A percentile compares a stretch with the other conserved stretches of the same genome.
These are phyloP conservation scores for Orientallactaga bullata DNA, from an alignment of 2,113 vertebrate species.

Conservation along the genomic window DNA sequence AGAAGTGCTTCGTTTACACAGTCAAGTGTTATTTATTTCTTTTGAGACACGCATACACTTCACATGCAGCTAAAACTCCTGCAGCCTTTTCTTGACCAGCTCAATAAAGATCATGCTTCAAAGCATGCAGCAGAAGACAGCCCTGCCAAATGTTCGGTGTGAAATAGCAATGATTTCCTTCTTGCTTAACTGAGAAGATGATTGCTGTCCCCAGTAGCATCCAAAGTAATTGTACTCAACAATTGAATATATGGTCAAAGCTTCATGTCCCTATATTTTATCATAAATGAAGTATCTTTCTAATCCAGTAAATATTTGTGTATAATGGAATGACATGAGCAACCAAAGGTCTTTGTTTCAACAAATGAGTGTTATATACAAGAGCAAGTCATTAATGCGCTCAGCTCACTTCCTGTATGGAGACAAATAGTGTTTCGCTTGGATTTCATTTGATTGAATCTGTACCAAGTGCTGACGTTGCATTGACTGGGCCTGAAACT, in stretches of 20 bases:
- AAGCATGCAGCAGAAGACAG: neutral
- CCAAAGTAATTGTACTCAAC: conserved; percentile 29
- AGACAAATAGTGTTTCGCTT: neutral
- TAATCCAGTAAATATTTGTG: neutral
- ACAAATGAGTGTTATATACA: neutral
- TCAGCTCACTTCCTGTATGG: neutral
- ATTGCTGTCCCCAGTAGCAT: neutral
- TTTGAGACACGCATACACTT: conserved; percentile 38
- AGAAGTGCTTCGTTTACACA: conserved; percentile 21
- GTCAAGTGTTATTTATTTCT: conserved; percentile 4
- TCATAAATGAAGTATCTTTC: neutral
- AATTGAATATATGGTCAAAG: conserved; percentile 35
- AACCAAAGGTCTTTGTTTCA: neutral
- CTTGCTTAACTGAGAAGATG: conserved; percentile 1
- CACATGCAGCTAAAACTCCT: conserved; percentile 24
- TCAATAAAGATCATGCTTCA: neutral
- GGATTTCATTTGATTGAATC: neutral
- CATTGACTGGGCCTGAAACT: neutral
- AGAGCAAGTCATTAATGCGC: neutral
- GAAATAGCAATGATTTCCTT: conserved; percentile 39
- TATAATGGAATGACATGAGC: neutral
- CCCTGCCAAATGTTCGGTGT: neutral
- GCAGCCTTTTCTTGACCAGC: neutral
- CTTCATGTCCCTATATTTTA: neutral
- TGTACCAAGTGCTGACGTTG: neutral